Conservation (phyloP, 2,113 vertebrate genomes). For the Camelus bactrianus region DNA sequence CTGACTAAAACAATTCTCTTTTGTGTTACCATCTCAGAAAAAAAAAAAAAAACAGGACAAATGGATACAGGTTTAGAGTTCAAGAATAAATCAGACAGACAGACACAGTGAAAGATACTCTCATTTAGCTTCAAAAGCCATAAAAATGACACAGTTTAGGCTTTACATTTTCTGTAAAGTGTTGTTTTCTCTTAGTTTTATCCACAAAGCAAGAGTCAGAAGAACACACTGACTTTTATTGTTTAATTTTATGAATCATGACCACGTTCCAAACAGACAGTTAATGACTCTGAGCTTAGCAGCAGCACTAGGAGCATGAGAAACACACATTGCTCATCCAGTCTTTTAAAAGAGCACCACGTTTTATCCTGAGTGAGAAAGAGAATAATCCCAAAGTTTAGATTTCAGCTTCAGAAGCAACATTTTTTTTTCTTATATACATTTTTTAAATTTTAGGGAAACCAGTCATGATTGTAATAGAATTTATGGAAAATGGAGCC, state of each 20-base stretch:
- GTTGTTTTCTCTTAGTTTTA: constrained; percentile 73
- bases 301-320: constrained; percentile 73
- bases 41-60: constrained; percentile 59
- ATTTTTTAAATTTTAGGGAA: constrained; percentile 90
- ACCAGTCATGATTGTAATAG: constrained; percentile 99
- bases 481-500: constrained; percentile 99
- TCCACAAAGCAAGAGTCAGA: constrained; percentile 77
- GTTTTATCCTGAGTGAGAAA: constrained; percentile 61
- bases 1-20: constrained; percentile 79
- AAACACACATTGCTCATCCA: constrained; percentile 61
- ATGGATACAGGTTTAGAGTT: constrained; percentile 70
- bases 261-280: constrained; percentile 71
- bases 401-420: constrained; percentile 77
- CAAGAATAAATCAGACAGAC: constrained; percentile 65
- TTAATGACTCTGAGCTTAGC: constrained; percentile 77
- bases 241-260: constrained; percentile 81
- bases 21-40: constrained; percentile 68
- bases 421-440: background rate
- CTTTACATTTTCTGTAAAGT: constrained; percentile 77
- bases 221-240: constrained; percentile 81
- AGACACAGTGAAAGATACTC: constrained; percentile 35
- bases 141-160: constrained; percentile 74
- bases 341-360: constrained; percentile 70
- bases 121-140: constrained; percentile 77
- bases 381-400: constrained; percentile 63